Evolutionary conservation across 1,140 invertebrate species (phyloP), one percentile per base, ranked within the genome.

Genomic region (Cydia amplana): DNA sequence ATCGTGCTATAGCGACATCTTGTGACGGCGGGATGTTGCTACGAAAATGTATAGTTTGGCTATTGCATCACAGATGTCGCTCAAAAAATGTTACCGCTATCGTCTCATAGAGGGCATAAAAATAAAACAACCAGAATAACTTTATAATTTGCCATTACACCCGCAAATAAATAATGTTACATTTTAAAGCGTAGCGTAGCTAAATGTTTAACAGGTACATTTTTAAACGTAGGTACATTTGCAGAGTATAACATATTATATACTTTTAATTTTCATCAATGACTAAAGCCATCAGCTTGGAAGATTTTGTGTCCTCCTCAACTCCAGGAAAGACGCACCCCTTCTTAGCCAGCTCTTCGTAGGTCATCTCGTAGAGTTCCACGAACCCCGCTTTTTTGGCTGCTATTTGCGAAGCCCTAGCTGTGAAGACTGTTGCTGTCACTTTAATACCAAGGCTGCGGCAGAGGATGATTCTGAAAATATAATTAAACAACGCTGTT

Each of bases 361-460:
- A 94, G 4, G 88, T 80, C 20, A 93, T 86, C 75, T 91, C 88
- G 74, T 80, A 89, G 12, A 92, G 65, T 25, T 86, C 86, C 23
- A 83, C 74, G 74, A 93, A 94, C 14, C 92, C 93, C 4, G 90
- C 91, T 77, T 92, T 93, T 73, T 84, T 85, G 1, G 93, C 93
- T 6, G 92, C 87, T 0, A 90, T 85, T 77, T 94, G 93, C 0
- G 93, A 93, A 5, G 89, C 90, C 0, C 83, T 87, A 0, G 93
- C 92, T 0, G 93, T 93, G 80, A 93, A 94, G 0, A 93, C 92
- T 1, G 93, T 93, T 1, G 86, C 90, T 23, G 92, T 93, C 32
- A 93, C 83, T 78, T 89, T 91, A 23, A 94, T 77, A 9, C 78
- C 85, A 4, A 93, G 76, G 0, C 87, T 86, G 78, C 91, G 91